Conservation (phyloP, 2,113 vertebrate species). For the Myotis yumanensis region DNA sequence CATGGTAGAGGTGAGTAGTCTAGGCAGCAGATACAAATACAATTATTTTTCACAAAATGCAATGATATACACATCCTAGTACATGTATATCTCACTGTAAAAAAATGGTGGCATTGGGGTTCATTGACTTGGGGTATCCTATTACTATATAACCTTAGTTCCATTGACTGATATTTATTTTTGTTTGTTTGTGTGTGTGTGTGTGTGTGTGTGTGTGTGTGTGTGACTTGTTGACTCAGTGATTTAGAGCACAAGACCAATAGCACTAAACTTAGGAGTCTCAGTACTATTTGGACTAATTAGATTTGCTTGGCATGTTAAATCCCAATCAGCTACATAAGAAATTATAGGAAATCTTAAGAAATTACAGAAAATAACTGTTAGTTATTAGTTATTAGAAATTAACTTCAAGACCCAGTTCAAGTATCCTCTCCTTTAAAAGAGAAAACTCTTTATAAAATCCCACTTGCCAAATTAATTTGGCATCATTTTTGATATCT, state of each 20-base stretch:
- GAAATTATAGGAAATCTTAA: not conserved
- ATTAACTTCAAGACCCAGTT: conserved; percentile 14
- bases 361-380: not conserved
- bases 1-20: not conserved
- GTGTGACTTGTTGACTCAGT: not conserved
- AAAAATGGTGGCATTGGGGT: not conserved
- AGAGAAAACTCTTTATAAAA: not conserved
- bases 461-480: not conserved
- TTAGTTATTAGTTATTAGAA: not conserved
- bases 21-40: not conserved
- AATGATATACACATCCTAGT: not conserved
- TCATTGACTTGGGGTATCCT: not conserved
- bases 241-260: not conserved
- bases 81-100: not conserved
- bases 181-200: too few relatives aligned
- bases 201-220: too few relatives aligned
- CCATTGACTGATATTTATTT: not conserved
- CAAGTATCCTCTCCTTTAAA: not conserved
- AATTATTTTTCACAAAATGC: not conserved
- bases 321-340: not conserved
- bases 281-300: not conserved
- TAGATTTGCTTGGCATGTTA: not conserved
- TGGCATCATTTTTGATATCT: not conserved
- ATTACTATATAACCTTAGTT: not conserved
- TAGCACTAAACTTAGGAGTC: not conserved